phyloP scores from a whole-genome alignment of 2,888 invertebrate genomes.

The Pristionchus japonicus region DNA sequence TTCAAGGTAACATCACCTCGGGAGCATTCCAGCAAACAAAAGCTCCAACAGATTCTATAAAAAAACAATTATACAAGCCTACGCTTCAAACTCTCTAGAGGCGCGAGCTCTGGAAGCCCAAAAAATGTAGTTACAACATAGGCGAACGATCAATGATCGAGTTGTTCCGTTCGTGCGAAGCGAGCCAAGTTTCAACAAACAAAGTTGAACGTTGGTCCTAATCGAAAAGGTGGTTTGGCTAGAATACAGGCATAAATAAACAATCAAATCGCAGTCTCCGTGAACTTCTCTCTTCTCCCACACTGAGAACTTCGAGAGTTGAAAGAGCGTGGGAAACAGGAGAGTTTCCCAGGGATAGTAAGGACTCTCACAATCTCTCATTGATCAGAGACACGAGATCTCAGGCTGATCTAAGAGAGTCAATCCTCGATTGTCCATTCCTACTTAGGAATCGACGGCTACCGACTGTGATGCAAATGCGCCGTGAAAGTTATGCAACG shows the following conservation, averaged over 20 bases:
- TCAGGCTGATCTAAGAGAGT: not conserved
- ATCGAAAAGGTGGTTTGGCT: too few species aligned
- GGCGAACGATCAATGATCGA: too few species aligned
- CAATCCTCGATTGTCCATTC: not conserved
- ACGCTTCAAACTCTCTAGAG: too few species aligned
- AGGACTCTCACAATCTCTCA: not conserved
- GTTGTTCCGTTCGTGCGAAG: too few species aligned
- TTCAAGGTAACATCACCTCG: not conserved
- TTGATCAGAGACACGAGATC: not conserved
- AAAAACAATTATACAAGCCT: too few species aligned
- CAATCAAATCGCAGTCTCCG: not conserved
- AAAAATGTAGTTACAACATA: too few species aligned
- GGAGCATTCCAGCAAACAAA: too few species aligned
- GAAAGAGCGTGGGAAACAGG: not conserved
- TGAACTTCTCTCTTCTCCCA: not conserved
- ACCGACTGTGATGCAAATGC: constrained; percentile 24
- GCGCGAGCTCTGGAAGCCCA: too few species aligned
- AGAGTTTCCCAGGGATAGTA: not conserved
- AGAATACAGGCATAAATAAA: too few species aligned
- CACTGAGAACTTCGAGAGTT: not conserved
- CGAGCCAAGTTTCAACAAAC: too few species aligned
- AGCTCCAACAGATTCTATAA: too few species aligned
- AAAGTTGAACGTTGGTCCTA: too few species aligned
- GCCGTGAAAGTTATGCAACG: not conserved
- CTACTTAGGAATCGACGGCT: not conserved